Base-by-base conservation (phyloP, 2,113 vertebrate species). In the Carassius carassius region DNA sequence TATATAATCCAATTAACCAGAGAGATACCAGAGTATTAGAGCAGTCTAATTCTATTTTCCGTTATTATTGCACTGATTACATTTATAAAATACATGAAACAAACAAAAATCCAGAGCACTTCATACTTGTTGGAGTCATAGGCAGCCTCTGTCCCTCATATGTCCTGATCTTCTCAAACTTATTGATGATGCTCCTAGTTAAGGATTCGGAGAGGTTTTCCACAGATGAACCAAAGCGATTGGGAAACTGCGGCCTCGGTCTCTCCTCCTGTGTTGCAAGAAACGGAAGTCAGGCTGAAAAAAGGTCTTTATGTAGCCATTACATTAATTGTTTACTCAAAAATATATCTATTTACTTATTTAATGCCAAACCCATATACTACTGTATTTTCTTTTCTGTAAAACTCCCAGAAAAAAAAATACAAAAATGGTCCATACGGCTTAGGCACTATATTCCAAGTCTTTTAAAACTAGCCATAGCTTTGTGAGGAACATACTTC, bases 111-210 rank as follows among this genome's bases (percentile, higher is more conserved):
- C 41, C 29, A n/a, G 63, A 35, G n/a, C n/a, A 47, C 10, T 3
- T 19, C 74, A 65, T 93, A 98, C 97, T 97, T 94, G 92, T 79
- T 5, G 96, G 95, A 60, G 96, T 95, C 94, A 98, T 95, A 80
- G 97, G 96, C 75, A 96, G 87, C 73, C 93, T 95, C 84, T 94
- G 93, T 19, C 93, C 91, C 83, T 95, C 93, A 4, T 90, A 91
- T 4, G 88, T 86, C 74, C 84, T 90, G 80, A 89, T 91, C 87
- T 94, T 95, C 89, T 96, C 93, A 29, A 91, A 47, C 80, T 95
- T 92, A 87, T 92, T 92, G 84, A 90, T 90, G 85, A 94, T 92
- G 1, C 82, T 84, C 91, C 93, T 94, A 86, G 81, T 95, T 58
- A 93, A 89, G 3, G 88, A 88, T 83, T 92, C 92, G 4, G 93